Evolutionary conservation across 1,140 invertebrate species (phyloP), one percentile per base, ranked within the genome.

Genomic region (Cherax destructor): DNA sequence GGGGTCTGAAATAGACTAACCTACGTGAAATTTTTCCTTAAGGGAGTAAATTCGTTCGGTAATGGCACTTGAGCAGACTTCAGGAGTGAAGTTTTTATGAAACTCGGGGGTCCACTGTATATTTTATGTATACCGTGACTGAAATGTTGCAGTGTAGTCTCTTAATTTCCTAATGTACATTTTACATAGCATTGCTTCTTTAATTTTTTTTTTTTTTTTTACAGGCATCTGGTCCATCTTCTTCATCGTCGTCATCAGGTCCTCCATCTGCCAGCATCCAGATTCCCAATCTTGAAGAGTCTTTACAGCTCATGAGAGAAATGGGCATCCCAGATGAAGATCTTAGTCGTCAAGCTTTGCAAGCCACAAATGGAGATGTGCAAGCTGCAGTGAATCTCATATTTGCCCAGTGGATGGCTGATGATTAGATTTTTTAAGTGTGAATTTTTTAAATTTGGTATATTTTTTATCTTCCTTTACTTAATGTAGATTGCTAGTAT

Each of bases 261-360:
- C 76, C 59, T 59, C 72, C 89, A 49, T 61, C 89, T 16, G 83
- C 83, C 83, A 91, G 72, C 18, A 56, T 79, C 9, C 87, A 88
- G 65, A 89, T 92, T 49, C 81, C 86, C 24, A 92, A 92, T 81
- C 49, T 92, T 18, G 92, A 92, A 4, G 92, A 92, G 79, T 92
- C 86, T 65, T 89, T 95, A 9, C 94, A 94, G 85, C 95, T 95
- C 85, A 94, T 95, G 92, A 93, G 94, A 78, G 95, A 95, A 56
- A 94, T 95, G 94, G 95, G 95, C 10, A 95, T 95, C n/a, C 94
- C 94, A 84, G 95, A 95, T 93, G 95, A 95, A 80, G 94, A 93
- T 76, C 89, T 95, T n/a, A 95, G 95, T 78, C 92, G 94, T 16
- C 93, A 94, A 88, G 95, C 95, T 52, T 92, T 95, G 13, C 93